Evolutionary conservation across 2,888 invertebrate genomes (phyloP).

Genomic region (Orthosia gracilis): DNA sequence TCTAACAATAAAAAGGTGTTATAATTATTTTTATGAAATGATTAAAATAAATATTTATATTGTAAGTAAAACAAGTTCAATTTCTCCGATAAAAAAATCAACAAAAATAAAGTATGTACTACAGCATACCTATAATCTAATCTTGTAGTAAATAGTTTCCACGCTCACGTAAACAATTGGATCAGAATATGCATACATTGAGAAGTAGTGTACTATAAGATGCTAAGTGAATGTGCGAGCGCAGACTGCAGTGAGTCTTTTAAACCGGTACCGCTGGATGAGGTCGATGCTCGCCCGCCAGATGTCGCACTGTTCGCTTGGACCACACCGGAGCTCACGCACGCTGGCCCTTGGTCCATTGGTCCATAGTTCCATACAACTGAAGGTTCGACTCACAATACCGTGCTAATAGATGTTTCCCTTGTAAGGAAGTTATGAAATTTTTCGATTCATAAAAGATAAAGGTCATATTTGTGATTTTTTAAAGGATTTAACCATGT

Average conservation of each 20-base stretch:
- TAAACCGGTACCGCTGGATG: constrained; percentile 61
- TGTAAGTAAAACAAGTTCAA: neutral
- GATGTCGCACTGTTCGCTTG: constrained; percentile 72
- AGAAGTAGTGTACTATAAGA: constrained; percentile 58
- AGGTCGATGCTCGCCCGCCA: constrained; percentile 81
- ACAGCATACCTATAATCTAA: constrained; percentile 28
- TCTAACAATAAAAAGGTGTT: no score
- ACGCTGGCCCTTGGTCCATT: constrained; percentile 24
- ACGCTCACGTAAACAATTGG: constrained; percentile 75
- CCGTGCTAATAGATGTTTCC: constrained; percentile 61
- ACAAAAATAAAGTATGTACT: neutral
- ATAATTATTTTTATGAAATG: neutral
- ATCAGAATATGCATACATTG: constrained; percentile 72
- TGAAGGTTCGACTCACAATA: constrained; percentile 45
- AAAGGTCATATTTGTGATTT: neutral
- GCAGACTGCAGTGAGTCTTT: constrained; percentile 71
- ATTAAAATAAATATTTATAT: no score
- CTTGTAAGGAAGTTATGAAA: constrained; percentile 20
- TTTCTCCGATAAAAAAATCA: neutral
- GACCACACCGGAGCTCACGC: constrained; percentile 64
- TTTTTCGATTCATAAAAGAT: neutral
- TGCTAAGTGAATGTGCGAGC: constrained; percentile 66
- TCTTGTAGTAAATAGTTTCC: constrained; percentile 63
- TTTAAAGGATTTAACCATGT: neutral
- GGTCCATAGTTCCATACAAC: constrained; percentile 22